Evolutionary conservation across 2,888 invertebrate genomes (phyloP).

Genomic region (Cryptops parisi): DNA sequence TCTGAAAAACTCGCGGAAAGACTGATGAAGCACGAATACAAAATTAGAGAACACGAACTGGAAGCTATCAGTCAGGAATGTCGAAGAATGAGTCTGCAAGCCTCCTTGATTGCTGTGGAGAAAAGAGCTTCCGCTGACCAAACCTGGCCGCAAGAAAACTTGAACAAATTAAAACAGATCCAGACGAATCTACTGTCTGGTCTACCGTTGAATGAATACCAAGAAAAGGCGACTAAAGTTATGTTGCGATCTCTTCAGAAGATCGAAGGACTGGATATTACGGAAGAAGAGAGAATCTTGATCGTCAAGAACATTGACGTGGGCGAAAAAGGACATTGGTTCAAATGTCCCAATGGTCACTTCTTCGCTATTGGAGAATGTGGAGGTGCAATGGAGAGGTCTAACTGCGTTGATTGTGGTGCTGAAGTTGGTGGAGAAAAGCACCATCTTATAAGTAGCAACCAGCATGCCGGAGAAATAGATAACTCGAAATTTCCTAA

Average conservation of each 20-base stretch:
- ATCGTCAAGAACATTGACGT: constrained; percentile 42
- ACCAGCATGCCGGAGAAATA: constrained; percentile 24
- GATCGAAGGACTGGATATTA: constrained; percentile 25
- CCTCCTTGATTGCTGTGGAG: too few relatives aligned
- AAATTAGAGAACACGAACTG: neutral
- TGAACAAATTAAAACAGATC: too few relatives aligned
- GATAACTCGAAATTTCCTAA: too few relatives aligned
- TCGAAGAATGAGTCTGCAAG: neutral
- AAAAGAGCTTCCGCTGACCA: too few relatives aligned
- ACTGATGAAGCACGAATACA: neutral
- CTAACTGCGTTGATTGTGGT: constrained; percentile 29
- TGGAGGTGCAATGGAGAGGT: constrained; percentile 27
- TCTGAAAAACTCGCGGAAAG: neutral
- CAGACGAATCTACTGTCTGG: too few relatives aligned
- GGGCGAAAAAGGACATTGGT: constrained; percentile 33
- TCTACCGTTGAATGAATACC: too few relatives aligned
- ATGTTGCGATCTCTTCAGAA: too few relatives aligned
- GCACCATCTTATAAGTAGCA: constrained; percentile 23
- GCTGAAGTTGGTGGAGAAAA: constrained; percentile 26
- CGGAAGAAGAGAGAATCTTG: constrained; percentile 37
- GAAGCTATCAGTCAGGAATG: neutral
- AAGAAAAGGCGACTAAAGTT: too few relatives aligned
- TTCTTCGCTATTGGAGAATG: constrained; percentile 31
- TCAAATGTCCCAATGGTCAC: constrained; percentile 32
- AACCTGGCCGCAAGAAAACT: too few relatives aligned